These are phyloP conservation scores for Glyptemys insculpta DNA, from an alignment of 2,797 vertebrate genomes.

Conservation along the genomic window DNA sequence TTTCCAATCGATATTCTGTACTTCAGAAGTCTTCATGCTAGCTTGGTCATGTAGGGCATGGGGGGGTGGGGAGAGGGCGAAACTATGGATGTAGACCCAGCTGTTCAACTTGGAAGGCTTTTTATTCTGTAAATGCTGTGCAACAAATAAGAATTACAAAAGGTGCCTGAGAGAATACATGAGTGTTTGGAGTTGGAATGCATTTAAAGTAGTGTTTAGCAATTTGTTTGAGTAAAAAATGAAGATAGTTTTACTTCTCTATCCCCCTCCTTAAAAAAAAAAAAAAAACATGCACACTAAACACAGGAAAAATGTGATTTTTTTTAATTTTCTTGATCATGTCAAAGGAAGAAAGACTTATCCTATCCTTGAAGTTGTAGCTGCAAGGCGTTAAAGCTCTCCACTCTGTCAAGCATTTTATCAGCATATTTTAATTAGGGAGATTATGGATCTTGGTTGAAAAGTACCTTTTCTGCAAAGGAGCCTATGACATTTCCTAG, in stretches of 20 bases:
- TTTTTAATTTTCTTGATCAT: neutral
- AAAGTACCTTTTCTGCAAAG: neutral
- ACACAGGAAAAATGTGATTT: neutral
- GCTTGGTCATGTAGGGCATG: slow-evolving; percentile 62
- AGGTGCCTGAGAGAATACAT: slow-evolving; percentile 16
- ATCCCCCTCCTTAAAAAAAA: neutral
- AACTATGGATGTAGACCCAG: slow-evolving; percentile 34
- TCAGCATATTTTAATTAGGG: neutral
- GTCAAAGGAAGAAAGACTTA: neutral
- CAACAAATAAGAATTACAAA: slow-evolving; percentile 51
- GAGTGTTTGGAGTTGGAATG: neutral
- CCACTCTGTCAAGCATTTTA: neutral
- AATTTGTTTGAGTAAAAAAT: slow-evolving; percentile 21
- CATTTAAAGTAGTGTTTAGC: neutral
- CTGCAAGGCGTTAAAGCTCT: neutral
- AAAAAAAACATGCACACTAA: neutral
- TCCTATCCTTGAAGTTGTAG: neutral
- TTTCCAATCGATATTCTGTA: slow-evolving; percentile 75
- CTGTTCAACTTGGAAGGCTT: slow-evolving; percentile 65
- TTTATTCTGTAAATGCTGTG: slow-evolving; percentile 34
- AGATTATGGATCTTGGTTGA: neutral
- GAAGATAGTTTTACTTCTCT: slow-evolving; percentile 24
- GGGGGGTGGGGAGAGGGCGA: neutral
- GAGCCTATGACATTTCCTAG: neutral
- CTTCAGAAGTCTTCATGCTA: slow-evolving; percentile 62